phyloP scores from a whole-genome alignment of 1,140 invertebrate genomes.

The Tetramorium alpestre region DNA sequence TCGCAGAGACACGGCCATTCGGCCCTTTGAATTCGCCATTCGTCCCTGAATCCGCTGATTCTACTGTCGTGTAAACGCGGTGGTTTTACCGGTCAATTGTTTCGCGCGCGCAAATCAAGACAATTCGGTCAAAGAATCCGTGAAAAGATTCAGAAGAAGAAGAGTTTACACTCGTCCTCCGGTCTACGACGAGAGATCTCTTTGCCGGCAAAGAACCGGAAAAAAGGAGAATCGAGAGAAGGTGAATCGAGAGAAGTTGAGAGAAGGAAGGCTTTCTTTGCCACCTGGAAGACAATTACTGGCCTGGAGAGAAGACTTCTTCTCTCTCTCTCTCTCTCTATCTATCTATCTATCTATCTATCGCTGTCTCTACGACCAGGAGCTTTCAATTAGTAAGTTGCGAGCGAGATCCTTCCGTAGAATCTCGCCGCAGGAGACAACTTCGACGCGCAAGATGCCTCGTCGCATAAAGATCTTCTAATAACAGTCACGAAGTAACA shows the following conservation, averaged over 20 bases:
- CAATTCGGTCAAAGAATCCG: constrained; percentile 38
- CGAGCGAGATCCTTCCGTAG: constrained; percentile 28
- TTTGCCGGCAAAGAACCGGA: constrained; percentile 49
- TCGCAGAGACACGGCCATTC: constrained; percentile 14
- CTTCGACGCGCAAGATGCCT: constrained; percentile 5
- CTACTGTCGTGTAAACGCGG: constrained; percentile 44
- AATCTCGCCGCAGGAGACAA: not conserved
- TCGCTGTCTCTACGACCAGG: constrained; percentile 4
- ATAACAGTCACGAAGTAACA: constrained; percentile 39
- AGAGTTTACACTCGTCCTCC: constrained; percentile 64
- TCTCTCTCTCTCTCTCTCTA: not conserved
- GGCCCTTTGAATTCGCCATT: constrained; percentile 20
- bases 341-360: not conserved
- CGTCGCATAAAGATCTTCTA: constrained; percentile 32
- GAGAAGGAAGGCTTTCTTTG: constrained; percentile 56
- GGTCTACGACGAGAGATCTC: constrained; percentile 35
- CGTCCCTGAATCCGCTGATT: constrained; percentile 22
- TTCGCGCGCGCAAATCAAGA: constrained; percentile 29
- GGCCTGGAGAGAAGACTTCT: not conserved
- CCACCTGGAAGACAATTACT: constrained; percentile 65
- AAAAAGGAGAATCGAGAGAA: constrained; percentile 4
- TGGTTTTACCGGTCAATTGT: constrained; percentile 26
- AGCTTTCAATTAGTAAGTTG: constrained; percentile 69
- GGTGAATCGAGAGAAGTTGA: constrained; percentile 23
- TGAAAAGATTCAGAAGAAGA: constrained; percentile 57